phyloP scores from a whole-genome alignment of 2,113 vertebrate species.

The Amia ocellicauda region DNA sequence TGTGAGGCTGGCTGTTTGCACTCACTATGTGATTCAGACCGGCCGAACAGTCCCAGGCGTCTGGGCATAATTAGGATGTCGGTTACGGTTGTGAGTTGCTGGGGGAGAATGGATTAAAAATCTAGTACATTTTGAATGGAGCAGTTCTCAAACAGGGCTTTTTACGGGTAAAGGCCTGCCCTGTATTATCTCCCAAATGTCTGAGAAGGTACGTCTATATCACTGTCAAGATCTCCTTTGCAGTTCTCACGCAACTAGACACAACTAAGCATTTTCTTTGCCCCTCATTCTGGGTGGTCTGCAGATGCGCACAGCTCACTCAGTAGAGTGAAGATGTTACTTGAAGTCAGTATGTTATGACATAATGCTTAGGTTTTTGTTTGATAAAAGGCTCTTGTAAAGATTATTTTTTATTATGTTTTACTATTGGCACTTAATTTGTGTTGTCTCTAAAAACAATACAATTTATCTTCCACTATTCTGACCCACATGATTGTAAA shows the following conservation, averaged over 20 bases:
- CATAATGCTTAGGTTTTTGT: background rate
- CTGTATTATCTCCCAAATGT: conserved; percentile 28
- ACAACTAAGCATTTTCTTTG: background rate
- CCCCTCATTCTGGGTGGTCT: too few species aligned
- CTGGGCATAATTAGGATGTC: background rate
- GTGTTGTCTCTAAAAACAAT: too few species aligned
- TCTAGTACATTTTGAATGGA: conserved; percentile 11
- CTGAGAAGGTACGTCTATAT: conserved; percentile 27
- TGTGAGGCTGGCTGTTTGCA: conserved; percentile 20
- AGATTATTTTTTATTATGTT: too few species aligned
- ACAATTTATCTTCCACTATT: too few species aligned
- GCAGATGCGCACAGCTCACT: conserved; percentile 10
- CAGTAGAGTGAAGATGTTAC: conserved; percentile 32
- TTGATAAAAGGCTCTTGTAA: too few species aligned
- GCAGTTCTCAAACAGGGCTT: conserved; percentile 13
- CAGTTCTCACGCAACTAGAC: conserved; percentile 19
- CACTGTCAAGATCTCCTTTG: too few species aligned
- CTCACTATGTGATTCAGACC: too few species aligned
- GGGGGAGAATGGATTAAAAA: background rate
- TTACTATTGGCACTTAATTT: too few species aligned
- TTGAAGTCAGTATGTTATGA: background rate
- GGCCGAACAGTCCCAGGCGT: background rate
- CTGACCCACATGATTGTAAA: too few species aligned
- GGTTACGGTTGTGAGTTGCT: background rate
- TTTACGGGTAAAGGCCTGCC: conserved; percentile 28